These are phyloP conservation scores for Stercorarius parasiticus DNA, from an alignment of 2,113 vertebrate species.

Conservation along the genomic window DNA sequence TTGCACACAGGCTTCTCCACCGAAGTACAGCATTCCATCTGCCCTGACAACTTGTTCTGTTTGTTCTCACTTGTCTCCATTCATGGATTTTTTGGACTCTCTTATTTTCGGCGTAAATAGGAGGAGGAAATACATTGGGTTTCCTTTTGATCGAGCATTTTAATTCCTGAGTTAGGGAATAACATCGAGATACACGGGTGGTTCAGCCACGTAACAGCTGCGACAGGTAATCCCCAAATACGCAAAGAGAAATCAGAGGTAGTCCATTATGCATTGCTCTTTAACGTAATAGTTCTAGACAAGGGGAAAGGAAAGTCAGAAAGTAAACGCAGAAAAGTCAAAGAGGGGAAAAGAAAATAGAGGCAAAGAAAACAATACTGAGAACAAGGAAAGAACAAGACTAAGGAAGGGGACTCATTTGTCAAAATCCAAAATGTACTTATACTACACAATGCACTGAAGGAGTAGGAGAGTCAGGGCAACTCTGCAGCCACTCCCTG, in stretches of 20 bases:
- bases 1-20: constrained; percentile 55
- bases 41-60: constrained; percentile 69
- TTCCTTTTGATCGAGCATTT: constrained; percentile 45
- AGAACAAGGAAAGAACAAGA: neutral
- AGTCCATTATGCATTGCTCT: neutral
- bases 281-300: constrained; percentile 21
- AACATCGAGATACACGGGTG: neutral
- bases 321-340: neutral
- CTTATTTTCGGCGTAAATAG: constrained; percentile 51
- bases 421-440: neutral
- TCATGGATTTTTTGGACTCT: constrained; percentile 58
- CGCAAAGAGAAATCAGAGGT: neutral
- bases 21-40: constrained; percentile 67
- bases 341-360: neutral
- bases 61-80: constrained; percentile 67
- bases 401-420: neutral
- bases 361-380: neutral
- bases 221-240: constrained; percentile 2
- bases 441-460: neutral
- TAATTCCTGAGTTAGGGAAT: neutral
- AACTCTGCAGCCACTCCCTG: neutral
- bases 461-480: neutral
- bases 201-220: neutral
- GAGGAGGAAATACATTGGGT: constrained; percentile 53
- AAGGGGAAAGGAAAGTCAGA: constrained; percentile 26